Evolutionary conservation across 2,113 vertebrate species (phyloP), one percentile per base, ranked within the genome.

Genomic region (Falcunculus frontatus): DNA sequence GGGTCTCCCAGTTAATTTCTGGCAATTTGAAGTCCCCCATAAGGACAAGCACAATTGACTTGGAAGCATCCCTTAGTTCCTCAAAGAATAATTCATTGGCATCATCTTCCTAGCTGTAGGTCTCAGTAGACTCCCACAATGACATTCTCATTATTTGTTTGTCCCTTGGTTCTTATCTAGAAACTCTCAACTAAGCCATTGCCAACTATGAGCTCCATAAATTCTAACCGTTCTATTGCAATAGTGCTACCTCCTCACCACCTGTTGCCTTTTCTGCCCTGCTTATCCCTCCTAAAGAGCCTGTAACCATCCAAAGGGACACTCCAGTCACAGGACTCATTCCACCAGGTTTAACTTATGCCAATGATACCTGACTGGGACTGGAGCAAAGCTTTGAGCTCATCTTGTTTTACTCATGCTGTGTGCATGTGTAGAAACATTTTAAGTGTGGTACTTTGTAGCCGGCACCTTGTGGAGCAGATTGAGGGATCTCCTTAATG

Each of bases 301-400:
- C 20, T 72, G 35, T 27, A 32, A 35, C 57, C 26, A 32, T 32
- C 11, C 49, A 49, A 41, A 7, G 17, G 49, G 22, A 11, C 13
- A 22, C 49, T 64, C 13, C 30, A 35, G 14, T 35, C 56, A 41
- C 30, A 35, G 26, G 4, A 26, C 19, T 56, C 25, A 14, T 75
- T 16, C 70, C 16, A 57, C 16, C 0, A 0, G 8, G 19, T 65
- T 65, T 57, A 30, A 57, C 1, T 25, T 49, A 13, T 26, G 16
- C 20, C 16, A 57, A 0, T 21, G 11, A 35, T 30, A 42, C 7
- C 42, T 42, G 13, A 42, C 32, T 23, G 32, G 35, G 30, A 26
- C 6, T 49, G 42, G 25, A 8, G 16, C 25, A 67, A 50, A 57
- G 10, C 16, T 42, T 35, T 0, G 2, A 42, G 35, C 20, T 67